These are phyloP conservation scores for Ceyx melanurus DNA, from an alignment of 2,113 vertebrate genomes.

Conservation along the genomic window DNA sequence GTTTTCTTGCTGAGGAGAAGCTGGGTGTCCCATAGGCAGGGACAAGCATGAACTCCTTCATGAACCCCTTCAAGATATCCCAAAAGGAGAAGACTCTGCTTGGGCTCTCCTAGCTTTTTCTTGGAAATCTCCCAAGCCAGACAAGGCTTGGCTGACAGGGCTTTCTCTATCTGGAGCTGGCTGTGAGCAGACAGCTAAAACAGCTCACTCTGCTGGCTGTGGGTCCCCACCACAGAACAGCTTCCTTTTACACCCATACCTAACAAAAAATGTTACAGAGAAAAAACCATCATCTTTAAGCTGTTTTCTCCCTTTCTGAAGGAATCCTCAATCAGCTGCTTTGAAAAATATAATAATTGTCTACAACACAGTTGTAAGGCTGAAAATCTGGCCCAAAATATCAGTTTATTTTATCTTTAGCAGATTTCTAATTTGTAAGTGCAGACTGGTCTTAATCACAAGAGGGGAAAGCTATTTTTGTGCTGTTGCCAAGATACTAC, in stretches of 20 bases:
- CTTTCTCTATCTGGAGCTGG: not conserved
- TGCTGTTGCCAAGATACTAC: constrained; percentile 79
- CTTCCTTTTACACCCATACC: not conserved
- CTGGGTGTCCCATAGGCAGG: rapidly evolving
- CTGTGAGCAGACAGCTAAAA: not conserved
- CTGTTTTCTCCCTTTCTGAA: not conserved
- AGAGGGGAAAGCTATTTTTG: constrained; percentile 78
- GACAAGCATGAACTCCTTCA: not conserved
- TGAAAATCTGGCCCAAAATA: constrained; percentile 37
- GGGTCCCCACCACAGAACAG: not conserved
- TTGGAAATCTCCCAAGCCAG: not conserved
- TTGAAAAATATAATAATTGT: not conserved
- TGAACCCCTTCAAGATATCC: not conserved
- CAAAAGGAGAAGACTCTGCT: not conserved
- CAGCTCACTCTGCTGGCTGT: not conserved
- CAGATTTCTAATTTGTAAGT: constrained; percentile 75
- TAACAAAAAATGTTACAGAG: not conserved
- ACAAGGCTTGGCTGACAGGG: not conserved
- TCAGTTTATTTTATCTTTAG: constrained; percentile 75
- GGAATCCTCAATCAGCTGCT: not conserved
- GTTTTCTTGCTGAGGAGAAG: not conserved
- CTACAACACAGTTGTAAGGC: not conserved
- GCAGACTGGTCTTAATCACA: constrained; percentile 76
- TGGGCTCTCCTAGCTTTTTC: not conserved
- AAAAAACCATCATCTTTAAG: not conserved